Evolutionary conservation across 2,888 invertebrate species (phyloP), one percentile per base, ranked within the genome.

Genomic region (Elegia similella): DNA sequence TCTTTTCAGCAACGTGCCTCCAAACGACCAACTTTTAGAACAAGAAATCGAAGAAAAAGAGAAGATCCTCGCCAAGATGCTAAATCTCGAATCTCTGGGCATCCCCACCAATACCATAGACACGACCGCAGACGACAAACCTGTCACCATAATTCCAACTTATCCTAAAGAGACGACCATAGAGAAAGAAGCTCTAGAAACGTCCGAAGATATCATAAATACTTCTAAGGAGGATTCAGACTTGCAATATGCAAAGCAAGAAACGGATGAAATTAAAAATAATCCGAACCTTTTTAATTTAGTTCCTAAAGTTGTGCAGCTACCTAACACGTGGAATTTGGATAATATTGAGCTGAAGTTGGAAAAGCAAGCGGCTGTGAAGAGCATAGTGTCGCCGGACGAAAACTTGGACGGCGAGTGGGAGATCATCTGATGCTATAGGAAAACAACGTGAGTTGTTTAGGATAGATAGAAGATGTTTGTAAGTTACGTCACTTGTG

Each of bases 21-120:
- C 92, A 50, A 86, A 92, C 69, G 94, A 94, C 78, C 94, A 94
- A 3, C 92, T 93, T 0, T 93, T 96, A 53, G 93, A 94, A 66
- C 93, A 94, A 65, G 94, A 96, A 64, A 95, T 96, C 43, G 94
- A 94, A 75, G 92, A 93, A 63, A 96, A 96, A 76, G 96, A 96
- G 69, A 95, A 94, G 76, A 92, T 94, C 16, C 80, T 95, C 12
- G 95, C 95, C 0, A 94, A 94, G 71, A 90, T 95, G 75, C 82
- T 95, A 32, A 93, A 94, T 73, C 88, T 95, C 47, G 94, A 94
- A 55, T 91, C 91, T 0, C 76, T 88, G 17, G 88, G 87, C 69
- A 87, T 88, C 58, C 67, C 70, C 56, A 61, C 53, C 8, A 10
- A 12, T 12, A 17, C 32, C 44, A 34, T 44, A 17, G 54, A 55